A percentile compares a stretch with the other conserved stretches of the same genome.
Evolutionary conservation across 1,140 invertebrate genomes (phyloP).

Genomic region (Plutomurus gul): DNA sequence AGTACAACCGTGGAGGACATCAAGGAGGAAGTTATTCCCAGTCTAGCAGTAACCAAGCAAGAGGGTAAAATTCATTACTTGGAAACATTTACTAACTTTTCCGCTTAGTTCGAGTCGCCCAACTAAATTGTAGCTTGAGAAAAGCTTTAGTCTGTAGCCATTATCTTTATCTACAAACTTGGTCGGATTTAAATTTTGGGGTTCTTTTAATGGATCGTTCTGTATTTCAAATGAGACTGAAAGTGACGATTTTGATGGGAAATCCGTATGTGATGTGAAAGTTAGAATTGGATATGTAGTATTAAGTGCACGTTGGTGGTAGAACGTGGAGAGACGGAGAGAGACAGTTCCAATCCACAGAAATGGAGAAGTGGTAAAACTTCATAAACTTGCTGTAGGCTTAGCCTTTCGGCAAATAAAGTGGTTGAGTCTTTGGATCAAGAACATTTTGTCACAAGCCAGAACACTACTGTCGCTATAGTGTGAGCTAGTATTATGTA

Average conservation of each 20-base stretch:
- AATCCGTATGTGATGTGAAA: no score
- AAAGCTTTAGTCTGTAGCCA: not conserved
- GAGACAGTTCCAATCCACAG: not conserved
- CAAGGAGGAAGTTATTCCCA: not conserved
- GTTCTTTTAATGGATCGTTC: no score
- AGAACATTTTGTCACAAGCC: not conserved
- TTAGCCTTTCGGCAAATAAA: slow-evolving; percentile 35
- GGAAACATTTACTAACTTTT: no score
- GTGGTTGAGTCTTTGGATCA: not conserved
- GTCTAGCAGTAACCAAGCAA: not conserved
- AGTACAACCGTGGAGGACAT: not conserved
- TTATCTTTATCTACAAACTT: not conserved
- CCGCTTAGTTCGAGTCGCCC: no score
- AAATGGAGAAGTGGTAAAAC: slow-evolving; percentile 32
- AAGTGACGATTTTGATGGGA: not conserved
- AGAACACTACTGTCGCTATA: not conserved
- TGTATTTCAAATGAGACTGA: not conserved
- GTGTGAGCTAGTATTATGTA: not conserved
- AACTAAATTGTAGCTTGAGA: not conserved
- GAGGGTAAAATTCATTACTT: slow-evolving; percentile 21
- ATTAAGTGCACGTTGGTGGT: not conserved
- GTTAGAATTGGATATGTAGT: no score
- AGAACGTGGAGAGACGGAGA: not conserved
- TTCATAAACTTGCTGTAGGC: slow-evolving; percentile 30
- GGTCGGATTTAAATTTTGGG: no score